A percentile compares a stretch with the other conserved stretches of the same genome.
phyloP scores from a whole-genome alignment of 2,797 vertebrate genomes.

The Cynodonichthys magdalenae region DNA sequence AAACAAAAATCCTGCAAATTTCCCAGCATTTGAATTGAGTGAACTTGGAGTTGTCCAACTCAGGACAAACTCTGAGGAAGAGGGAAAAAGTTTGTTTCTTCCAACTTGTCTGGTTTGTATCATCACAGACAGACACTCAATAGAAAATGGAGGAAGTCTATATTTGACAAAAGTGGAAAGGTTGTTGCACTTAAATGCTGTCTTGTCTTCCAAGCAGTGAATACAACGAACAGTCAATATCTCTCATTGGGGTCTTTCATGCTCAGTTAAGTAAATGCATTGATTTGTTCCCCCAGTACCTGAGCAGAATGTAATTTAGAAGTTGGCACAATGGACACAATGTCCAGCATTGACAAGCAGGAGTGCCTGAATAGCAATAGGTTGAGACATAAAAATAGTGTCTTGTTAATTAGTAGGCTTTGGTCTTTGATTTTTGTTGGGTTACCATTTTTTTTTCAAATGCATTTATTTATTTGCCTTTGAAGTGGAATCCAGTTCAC shows the following conservation, averaged over 20 bases:
- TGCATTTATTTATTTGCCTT: conserved; percentile 51
- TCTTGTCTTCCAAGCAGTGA: conserved; percentile 72
- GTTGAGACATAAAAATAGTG: conserved; percentile 63
- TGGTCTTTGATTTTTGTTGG: conserved; percentile 66
- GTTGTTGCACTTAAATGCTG: conserved; percentile 67
- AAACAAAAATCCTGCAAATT: conserved; percentile 33
- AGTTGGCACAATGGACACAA: conserved; percentile 81
- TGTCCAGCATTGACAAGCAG: conserved; percentile 83
- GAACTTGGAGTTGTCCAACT: conserved; percentile 28
- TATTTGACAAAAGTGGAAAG: conserved; percentile 67
- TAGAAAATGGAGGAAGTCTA: conserved; percentile 60
- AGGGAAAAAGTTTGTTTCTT: conserved; percentile 50
- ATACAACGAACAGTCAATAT: conserved; percentile 74
- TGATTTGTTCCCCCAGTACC: conserved; percentile 81
- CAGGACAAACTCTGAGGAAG: conserved; percentile 16
- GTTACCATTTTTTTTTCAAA: conserved; percentile 37
- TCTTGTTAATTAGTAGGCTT: conserved; percentile 73
- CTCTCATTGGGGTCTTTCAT: conserved; percentile 83
- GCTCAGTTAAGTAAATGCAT: conserved; percentile 89
- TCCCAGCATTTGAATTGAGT: conserved; percentile 35
- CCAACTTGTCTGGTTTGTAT: conserved; percentile 44
- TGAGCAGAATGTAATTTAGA: conserved; percentile 81
- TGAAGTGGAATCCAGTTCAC: conserved; percentile 58
- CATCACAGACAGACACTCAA: conserved; percentile 57
- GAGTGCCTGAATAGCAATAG: conserved; percentile 83